Conservation (phyloP, 2,888 invertebrate species). For the Scotopteryx bipunctaria region DNA sequence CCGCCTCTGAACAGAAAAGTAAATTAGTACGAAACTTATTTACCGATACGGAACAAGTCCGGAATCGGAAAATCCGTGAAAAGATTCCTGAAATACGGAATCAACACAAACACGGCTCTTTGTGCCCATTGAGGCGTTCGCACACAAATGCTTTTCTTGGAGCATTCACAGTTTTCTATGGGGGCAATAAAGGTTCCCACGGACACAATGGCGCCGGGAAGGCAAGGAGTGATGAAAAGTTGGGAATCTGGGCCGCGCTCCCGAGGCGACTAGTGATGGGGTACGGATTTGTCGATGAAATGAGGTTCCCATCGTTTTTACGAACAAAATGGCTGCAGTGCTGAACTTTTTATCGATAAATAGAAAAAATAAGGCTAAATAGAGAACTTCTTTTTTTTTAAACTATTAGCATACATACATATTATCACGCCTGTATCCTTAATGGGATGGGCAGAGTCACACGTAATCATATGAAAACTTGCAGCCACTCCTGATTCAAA, state of each 20-base stretch:
- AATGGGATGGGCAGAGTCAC: too few species aligned
- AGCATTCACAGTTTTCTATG: slow-evolving; percentile 80
- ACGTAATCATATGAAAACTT: too few species aligned
- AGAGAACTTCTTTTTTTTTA: too few species aligned
- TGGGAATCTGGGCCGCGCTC: slow-evolving; percentile 79
- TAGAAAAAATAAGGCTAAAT: too few species aligned
- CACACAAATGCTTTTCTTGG: slow-evolving; percentile 81
- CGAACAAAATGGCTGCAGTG: too few species aligned
- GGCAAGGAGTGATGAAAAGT: slow-evolving; percentile 80
- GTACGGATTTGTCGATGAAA: too few species aligned
- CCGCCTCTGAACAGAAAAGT: slow-evolving; percentile 58
- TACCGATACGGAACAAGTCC: slow-evolving; percentile 73
- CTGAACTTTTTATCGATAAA: slow-evolving; percentile 43
- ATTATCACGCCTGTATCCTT: too few species aligned
- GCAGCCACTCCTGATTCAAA: too few species aligned
- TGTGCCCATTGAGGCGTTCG: slow-evolving; percentile 72
- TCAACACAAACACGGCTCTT: slow-evolving; percentile 63
- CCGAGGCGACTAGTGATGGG: slow-evolving; percentile 65
- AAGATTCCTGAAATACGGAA: slow-evolving; percentile 53
- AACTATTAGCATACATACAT: too few species aligned
- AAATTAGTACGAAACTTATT: slow-evolving; percentile 79
- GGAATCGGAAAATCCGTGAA: slow-evolving; percentile 74
- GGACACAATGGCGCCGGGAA: slow-evolving; percentile 74
- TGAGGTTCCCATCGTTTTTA: too few species aligned
- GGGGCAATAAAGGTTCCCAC: slow-evolving; percentile 82